Evolutionary conservation across 2,797 vertebrate genomes (phyloP).

Genomic region (Gouania willdenowi): DNA sequence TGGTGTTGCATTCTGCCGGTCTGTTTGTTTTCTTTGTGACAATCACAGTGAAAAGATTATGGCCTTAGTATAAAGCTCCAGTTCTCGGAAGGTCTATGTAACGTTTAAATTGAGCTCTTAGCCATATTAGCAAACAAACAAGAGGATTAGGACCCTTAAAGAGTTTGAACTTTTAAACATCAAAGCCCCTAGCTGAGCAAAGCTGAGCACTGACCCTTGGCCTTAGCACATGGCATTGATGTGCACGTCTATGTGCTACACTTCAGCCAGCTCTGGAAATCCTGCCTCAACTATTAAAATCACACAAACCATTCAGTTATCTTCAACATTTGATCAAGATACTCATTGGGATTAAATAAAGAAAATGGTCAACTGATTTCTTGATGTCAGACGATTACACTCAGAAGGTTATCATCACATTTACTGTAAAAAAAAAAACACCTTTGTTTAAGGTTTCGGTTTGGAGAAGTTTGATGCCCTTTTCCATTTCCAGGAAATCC

Average conservation of each 20-base stretch:
- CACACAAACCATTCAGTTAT: no score
- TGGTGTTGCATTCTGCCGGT: not conserved
- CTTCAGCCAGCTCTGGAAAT: no score
- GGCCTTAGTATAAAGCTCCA: constrained; percentile 7
- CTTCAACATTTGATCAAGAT: no score
- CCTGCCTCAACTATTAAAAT: no score
- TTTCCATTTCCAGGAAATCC: no score
- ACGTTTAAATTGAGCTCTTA: constrained; percentile 18
- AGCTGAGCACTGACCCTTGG: constrained; percentile 18
- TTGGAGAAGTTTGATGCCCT: no score
- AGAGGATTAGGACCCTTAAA: constrained; percentile 50
- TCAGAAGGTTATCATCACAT: no score
- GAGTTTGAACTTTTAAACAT: constrained; percentile 41
- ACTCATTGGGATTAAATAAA: no score
- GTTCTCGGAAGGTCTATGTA: constrained; percentile 9
- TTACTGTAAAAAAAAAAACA: no score
- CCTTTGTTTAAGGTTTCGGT: no score
- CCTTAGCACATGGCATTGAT: constrained; percentile 17
- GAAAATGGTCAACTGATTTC: no score
- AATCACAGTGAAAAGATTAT: not conserved
- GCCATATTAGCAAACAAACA: constrained; percentile 46
- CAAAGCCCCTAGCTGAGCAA: constrained; percentile 33
- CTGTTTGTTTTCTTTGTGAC: not conserved
- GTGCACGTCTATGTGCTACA: not conserved
- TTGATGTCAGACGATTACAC: no score